Conservation (phyloP, 2,113 vertebrate species). For the Thinocorus orbignyianus region DNA sequence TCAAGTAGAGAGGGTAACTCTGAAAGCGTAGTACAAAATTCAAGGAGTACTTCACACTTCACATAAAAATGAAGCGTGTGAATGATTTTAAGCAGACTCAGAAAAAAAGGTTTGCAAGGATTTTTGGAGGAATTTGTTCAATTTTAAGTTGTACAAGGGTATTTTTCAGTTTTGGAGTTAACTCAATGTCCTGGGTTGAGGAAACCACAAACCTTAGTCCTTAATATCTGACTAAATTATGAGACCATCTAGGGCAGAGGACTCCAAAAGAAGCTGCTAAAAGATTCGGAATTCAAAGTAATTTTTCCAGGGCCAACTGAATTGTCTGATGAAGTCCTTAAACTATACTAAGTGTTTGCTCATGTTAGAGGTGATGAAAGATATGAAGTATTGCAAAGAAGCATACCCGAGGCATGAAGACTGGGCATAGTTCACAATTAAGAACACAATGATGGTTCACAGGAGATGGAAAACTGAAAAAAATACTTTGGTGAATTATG, state of each 20-base stretch:
- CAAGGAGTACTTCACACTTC: constrained; percentile 24
- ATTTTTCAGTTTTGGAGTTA: background rate
- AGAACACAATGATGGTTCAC: background rate
- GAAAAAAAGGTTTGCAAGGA: background rate
- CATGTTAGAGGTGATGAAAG: background rate
- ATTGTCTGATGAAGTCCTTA: background rate
- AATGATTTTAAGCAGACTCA: background rate
- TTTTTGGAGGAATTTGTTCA: background rate
- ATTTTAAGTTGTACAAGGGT: background rate
- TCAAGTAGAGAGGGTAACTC: constrained; percentile 22
- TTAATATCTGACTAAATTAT: background rate
- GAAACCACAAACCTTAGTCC: background rate
- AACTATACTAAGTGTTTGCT: background rate
- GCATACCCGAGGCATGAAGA: background rate
- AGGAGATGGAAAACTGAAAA: background rate
- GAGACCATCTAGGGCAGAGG: background rate
- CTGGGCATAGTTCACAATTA: background rate
- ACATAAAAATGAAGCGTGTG: background rate
- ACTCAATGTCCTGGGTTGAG: background rate
- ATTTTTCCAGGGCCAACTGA: background rate
- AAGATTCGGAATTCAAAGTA: background rate
- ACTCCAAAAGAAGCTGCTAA: background rate
- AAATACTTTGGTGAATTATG: background rate
- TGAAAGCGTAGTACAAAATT: constrained; percentile 27
- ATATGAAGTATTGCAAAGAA: background rate